phyloP scores from a whole-genome alignment of 2,888 invertebrate species.

The Sisyra terminalis region DNA sequence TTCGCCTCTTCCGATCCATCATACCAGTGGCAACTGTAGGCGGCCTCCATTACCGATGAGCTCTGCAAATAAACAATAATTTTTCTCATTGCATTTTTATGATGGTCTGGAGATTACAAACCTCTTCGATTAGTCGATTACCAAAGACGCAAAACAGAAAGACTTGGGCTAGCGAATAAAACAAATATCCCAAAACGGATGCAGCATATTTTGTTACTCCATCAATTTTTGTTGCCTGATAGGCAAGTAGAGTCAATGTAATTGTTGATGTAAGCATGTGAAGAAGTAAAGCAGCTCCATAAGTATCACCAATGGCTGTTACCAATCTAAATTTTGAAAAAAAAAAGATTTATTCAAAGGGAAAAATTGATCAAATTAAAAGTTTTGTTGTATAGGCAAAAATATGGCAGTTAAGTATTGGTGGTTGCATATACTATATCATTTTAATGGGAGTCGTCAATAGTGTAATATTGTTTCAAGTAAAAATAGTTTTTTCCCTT shows the following conservation, averaged over 20 bases:
- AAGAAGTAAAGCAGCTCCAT: constrained; percentile 64
- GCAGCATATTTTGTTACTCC: constrained; percentile 63
- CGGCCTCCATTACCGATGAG: constrained; percentile 82
- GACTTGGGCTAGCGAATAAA: constrained; percentile 69
- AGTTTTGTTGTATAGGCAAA: too few relatives aligned
- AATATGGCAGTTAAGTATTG: too few relatives aligned
- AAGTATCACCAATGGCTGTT: constrained; percentile 65
- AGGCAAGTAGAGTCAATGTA: constrained; percentile 64
- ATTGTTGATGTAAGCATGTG: constrained; percentile 79
- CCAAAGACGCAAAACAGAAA: constrained; percentile 80
- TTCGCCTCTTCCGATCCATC: constrained; percentile 82
- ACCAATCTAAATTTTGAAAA: constrained; percentile 40
- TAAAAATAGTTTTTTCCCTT: too few relatives aligned
- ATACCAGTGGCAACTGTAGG: constrained; percentile 82
- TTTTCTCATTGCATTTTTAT: not conserved
- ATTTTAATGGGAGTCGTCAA: too few relatives aligned
- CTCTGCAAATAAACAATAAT: constrained; percentile 45
- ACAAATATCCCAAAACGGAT: constrained; percentile 60
- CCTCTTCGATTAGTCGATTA: constrained; percentile 75
- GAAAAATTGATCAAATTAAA: too few relatives aligned
- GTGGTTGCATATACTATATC: too few relatives aligned
- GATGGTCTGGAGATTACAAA: constrained; percentile 18
- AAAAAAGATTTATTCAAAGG: too few relatives aligned
- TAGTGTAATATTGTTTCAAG: too few relatives aligned
- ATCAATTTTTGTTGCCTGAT: constrained; percentile 74